Evolutionary conservation across 1,140 invertebrate genomes (phyloP).

Genomic region (Drosophila setifemur): DNA sequence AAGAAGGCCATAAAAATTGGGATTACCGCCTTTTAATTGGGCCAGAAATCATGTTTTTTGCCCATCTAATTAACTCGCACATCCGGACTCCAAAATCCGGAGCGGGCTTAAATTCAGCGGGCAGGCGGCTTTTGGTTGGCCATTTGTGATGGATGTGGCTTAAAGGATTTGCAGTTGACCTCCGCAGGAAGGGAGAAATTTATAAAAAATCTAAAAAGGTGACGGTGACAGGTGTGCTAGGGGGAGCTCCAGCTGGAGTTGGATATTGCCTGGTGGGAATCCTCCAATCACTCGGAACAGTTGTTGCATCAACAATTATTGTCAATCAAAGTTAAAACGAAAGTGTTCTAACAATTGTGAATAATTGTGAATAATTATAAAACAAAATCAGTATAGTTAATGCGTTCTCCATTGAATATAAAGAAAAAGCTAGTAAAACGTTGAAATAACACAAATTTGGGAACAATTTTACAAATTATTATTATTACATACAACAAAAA

Average conservation of each 20-base stretch:
- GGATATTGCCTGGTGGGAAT: neutral
- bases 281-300: conserved; percentile 5
- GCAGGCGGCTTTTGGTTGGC: neutral
- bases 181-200: no score
- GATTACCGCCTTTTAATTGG: conserved; percentile 5
- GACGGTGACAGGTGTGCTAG: neutral
- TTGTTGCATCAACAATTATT: no score
- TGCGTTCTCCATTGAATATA: no score
- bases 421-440: no score
- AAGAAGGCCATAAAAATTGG: neutral
- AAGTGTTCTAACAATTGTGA: no score
- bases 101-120: neutral
- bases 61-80: neutral
- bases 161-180: neutral
- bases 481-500: no score
- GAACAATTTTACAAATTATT: no score
- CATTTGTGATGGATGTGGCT: neutral
- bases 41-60: neutral
- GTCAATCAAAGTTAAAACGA: no score
- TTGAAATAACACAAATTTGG: no score
- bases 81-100: neutral
- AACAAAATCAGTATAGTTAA: no score
- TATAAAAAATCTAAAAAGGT: neutral
- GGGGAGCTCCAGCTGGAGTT: neutral
- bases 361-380: no score